Evolutionary conservation across 2,113 vertebrate species (phyloP).

Genomic region (Serilophus lunatus): DNA sequence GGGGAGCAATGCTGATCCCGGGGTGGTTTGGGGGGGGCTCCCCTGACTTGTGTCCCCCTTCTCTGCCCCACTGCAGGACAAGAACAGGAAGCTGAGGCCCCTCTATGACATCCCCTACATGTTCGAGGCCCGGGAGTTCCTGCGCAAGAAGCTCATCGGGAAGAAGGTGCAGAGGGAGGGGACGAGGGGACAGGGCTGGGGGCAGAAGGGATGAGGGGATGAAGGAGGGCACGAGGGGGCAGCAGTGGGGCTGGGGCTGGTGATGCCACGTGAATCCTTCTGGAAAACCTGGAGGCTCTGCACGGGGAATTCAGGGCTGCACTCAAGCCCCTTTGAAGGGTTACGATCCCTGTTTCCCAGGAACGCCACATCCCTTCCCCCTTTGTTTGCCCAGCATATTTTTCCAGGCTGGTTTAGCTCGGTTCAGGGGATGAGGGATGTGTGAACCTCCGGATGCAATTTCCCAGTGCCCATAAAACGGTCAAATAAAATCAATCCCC

Average conservation of each 20-base stretch:
- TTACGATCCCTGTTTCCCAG: accelerated
- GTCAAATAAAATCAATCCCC: constrained; percentile 39
- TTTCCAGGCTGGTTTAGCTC: not conserved
- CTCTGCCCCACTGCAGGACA: constrained; percentile 77
- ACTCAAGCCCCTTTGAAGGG: accelerated
- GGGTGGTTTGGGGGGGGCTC: not conserved
- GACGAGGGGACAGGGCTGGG: not conserved
- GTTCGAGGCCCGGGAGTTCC: constrained; percentile 97
- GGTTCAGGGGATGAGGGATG: not conserved
- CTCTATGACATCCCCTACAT: constrained; percentile 99
- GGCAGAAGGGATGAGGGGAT: not conserved
- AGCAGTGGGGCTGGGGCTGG: accelerated
- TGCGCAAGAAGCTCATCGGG: constrained; percentile 96
- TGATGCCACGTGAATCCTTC: accelerated
- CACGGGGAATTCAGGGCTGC: accelerated
- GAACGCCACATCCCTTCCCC: accelerated
- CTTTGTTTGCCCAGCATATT: not conserved
- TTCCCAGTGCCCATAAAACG: not conserved
- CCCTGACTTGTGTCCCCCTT: not conserved
- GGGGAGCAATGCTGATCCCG: accelerated
- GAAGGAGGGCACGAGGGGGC: not conserved
- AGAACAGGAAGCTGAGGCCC: constrained; percentile 95
- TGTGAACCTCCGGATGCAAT: not conserved
- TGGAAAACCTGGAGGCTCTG: accelerated
- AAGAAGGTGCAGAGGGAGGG: constrained; percentile 82